Evolutionary conservation across 2,888 invertebrate species (phyloP).

Genomic region (Anodontia alba): DNA sequence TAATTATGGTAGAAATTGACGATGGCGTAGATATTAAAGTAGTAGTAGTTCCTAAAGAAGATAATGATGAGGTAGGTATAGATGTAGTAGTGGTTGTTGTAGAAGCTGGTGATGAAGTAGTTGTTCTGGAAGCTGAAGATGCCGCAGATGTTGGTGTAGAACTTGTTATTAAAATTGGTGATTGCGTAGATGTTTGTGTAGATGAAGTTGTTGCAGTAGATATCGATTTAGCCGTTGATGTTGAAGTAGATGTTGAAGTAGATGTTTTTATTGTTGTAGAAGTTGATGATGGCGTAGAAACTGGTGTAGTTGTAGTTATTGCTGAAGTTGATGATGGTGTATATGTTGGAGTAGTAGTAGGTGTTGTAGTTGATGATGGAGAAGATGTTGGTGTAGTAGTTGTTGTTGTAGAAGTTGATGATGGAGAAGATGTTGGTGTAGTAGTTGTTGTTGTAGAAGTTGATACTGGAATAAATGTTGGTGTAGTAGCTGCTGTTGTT

Average conservation of each 20-base stretch:
- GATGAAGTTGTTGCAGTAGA: background rate
- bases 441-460: background rate
- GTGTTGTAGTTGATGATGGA: background rate
- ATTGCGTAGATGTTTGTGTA: background rate
- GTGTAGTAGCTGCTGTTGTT: background rate
- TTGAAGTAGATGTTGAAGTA: no score
- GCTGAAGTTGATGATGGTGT: no score
- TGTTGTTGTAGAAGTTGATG: background rate
- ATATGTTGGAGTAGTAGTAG: background rate
- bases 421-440: background rate
- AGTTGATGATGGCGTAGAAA: no score
- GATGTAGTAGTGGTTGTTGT: background rate
- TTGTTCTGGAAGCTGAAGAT: background rate
- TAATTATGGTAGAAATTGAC: background rate
- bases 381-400: slow-evolving; percentile 4
- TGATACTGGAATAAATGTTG: background rate
- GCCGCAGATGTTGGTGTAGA: slow-evolving; percentile 10
- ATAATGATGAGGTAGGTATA: background rate
- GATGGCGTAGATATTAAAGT: background rate
- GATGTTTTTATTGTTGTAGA: background rate
- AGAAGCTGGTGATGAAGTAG: background rate
- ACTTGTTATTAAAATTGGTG: background rate
- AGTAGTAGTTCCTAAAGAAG: background rate
- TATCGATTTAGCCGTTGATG: no score
- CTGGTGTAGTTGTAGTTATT: no score